Percentiles rank a stretch among this genome's conserved stretches.
Evolutionary conservation across 1,140 invertebrate species (phyloP).

Genomic region (Temnothorax longispinosus): DNA sequence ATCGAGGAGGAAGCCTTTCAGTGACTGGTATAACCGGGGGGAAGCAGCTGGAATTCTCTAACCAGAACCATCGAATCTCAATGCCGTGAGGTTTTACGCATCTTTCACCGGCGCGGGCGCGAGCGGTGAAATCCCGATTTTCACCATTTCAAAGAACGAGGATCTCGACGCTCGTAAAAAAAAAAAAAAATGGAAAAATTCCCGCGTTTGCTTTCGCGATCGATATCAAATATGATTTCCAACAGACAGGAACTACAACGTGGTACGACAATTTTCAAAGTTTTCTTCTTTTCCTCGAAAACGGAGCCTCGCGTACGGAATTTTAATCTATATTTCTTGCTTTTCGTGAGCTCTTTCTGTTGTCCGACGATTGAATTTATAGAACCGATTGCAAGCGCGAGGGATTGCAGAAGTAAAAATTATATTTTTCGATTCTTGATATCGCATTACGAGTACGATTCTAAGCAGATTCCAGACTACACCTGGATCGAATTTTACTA

Average conservation of each 20-base stretch:
- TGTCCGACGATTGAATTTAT: too few relatives aligned
- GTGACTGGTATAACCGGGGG: not conserved
- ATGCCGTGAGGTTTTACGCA: not conserved
- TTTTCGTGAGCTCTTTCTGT: not conserved
- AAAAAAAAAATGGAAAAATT: not conserved
- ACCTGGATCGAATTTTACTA: not conserved
- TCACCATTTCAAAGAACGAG: not conserved
- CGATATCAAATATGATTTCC: not conserved
- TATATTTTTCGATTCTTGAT: not conserved
- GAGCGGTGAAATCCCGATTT: not conserved
- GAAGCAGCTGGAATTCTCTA: conserved; percentile 20
- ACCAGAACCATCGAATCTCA: not conserved
- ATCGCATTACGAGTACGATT: not conserved
- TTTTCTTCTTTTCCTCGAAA: not conserved
- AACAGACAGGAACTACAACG: not conserved
- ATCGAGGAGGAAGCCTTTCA: conserved; percentile 1
- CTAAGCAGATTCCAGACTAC: not conserved
- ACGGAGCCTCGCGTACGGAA: not conserved
- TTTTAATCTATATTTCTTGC: not conserved
- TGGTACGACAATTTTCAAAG: not conserved
- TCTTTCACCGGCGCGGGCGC: not conserved
- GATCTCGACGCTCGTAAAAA: not conserved
- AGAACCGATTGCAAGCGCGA: too few relatives aligned
- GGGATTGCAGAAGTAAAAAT: not conserved
- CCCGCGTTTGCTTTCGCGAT: not conserved